Evolutionary conservation across 2,797 vertebrate species (phyloP), one percentile per base, ranked within the genome.

Genomic region (Vultur gryphus): DNA sequence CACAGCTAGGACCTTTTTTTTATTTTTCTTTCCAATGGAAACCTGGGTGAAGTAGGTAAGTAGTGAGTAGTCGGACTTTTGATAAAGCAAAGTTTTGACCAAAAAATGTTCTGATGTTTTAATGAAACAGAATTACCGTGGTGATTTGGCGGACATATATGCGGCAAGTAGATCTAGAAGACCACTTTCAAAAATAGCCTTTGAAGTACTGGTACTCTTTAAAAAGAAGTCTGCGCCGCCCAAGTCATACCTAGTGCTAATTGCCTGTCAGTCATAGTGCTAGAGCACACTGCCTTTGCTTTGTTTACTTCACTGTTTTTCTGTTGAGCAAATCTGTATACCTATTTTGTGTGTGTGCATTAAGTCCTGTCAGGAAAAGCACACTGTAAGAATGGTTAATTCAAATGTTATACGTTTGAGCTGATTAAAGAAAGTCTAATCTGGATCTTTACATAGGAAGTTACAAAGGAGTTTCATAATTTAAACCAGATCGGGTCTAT

Each of bases 401-500:
- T 91, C 72, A 35, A 77, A 76, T 55, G 37, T 84, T 94, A 67
- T 23, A 48, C 20, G 8, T 93, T 44, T 92, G 81, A 95, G 76
- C 87, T 93, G 84, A 92, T 93, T 89, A 90, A 78, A 88, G 71
- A 89, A 84, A 69, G 91, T 91, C 61, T 92, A 67, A 92, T 89
- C 89, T 95, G 82, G 29, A 87, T 92, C 79, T 81, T 78, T 84
- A 81, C 61, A 49, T 88, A 78, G 84, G 69, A 94, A 80, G 67
- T 79, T 91, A 46, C 52, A 85, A 93, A 96, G 78, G 33, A 75
- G 76, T 92, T 93, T 81, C 61, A 81, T 89, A 91, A 96, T 93
- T 94, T 89, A 94, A 96, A 92, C 79, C 87, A 95, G 81, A 93
- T 94, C 57, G 84, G 90, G 87, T 85, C 69, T 92, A 64, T 93